Evolutionary conservation across 2,113 vertebrate species (phyloP).

Genomic region (Stegastes partitus): DNA sequence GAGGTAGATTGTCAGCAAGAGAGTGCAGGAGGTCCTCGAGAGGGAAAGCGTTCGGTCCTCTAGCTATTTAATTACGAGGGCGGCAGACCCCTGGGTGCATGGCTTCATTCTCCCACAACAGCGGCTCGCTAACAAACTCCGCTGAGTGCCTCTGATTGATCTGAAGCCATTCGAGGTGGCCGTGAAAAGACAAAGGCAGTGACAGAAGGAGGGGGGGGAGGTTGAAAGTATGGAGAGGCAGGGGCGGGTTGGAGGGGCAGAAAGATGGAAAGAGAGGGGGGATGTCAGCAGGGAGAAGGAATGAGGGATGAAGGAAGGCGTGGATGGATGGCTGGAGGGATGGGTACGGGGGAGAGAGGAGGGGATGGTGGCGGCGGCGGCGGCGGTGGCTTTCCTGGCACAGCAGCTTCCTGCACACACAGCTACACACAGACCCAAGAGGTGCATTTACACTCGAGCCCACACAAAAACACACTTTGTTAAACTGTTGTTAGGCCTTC

Average conservation of each 20-base stretch:
- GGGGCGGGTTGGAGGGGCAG: neutral
- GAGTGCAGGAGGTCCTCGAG: constrained; percentile 50
- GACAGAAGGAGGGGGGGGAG: constrained; percentile 30
- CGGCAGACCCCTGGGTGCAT: constrained; percentile 57
- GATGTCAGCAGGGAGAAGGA: constrained; percentile 46
- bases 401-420: constrained; percentile 43
- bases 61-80: constrained; percentile 78
- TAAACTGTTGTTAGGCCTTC: constrained; percentile 44
- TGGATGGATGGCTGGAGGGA: constrained; percentile 51
- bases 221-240: neutral
- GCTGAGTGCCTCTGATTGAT: constrained; percentile 78
- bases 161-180: constrained; percentile 65
- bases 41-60: constrained; percentile 69
- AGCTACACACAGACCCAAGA: constrained; percentile 8
- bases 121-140: constrained; percentile 73
- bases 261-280: constrained; percentile 7
- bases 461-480: constrained; percentile 57
- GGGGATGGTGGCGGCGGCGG: constrained; percentile 6
- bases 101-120: constrained; percentile 59
- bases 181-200: constrained; percentile 67
- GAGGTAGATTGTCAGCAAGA: constrained; percentile 59
- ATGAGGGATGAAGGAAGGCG: constrained; percentile 51
- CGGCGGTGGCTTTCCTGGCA: constrained; percentile 47
- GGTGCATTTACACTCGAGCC: constrained; percentile 38
- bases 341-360: neutral